phyloP scores from a whole-genome alignment of 2,888 invertebrate genomes.

The Eilema depressum region DNA sequence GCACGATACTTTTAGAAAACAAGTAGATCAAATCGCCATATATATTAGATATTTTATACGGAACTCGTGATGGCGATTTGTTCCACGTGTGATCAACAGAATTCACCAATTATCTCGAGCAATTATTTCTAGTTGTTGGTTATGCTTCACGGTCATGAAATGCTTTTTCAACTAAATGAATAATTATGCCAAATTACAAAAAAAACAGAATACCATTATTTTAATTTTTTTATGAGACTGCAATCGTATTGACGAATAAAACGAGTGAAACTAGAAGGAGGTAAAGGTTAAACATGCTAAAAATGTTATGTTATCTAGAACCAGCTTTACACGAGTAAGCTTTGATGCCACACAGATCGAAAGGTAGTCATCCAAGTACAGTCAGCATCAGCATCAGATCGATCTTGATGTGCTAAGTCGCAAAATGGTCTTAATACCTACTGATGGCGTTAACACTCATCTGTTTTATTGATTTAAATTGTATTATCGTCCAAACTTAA shows the following conservation, averaged over 20 bases:
- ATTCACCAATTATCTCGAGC: conserved; percentile 70
- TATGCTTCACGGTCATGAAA: conserved; percentile 75
- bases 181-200: conserved; percentile 38
- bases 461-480: no score
- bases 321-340: not conserved
- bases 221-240: conserved; percentile 16
- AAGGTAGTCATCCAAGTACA: no score
- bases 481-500: no score
- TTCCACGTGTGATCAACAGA: conserved; percentile 71
- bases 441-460: no score
- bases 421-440: no score
- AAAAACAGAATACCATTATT: conserved; percentile 31
- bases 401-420: no score
- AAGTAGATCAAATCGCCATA: conserved; percentile 70
- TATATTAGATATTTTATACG: conserved; percentile 67
- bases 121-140: conserved; percentile 69
- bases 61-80: conserved; percentile 72
- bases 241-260: not conserved
- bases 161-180: conserved; percentile 43
- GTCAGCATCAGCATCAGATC: no score
- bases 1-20: conserved; percentile 61
- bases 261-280: not conserved
- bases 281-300: not conserved
- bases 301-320: not conserved
- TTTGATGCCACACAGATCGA: no score